phyloP scores from a whole-genome alignment of 1,140 invertebrate species.

The Formica exsecta region DNA sequence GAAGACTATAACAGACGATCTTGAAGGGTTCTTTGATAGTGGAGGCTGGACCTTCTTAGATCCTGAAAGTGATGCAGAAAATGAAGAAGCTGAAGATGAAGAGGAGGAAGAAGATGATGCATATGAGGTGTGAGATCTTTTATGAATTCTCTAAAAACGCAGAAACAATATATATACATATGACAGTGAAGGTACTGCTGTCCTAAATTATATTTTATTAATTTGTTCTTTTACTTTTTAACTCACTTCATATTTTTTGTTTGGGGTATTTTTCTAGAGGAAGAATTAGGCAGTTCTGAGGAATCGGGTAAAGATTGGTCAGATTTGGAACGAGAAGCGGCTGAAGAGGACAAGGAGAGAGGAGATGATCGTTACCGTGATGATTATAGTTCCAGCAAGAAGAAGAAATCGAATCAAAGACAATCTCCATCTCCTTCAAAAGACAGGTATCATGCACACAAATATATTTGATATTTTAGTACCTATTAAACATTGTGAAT shows the following conservation, averaged over 20 bases:
- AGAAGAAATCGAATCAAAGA: constrained; percentile 84
- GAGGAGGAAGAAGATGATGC: constrained; percentile 90
- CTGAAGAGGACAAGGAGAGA: constrained; percentile 94
- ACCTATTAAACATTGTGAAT: constrained; percentile 9
- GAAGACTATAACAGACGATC: constrained; percentile 99
- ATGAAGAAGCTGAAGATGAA: constrained; percentile 90
- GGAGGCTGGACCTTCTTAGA: constrained; percentile 99
- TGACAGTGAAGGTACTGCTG: constrained; percentile 89
- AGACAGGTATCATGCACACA: constrained; percentile 79
- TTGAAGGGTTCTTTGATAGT: constrained; percentile 99
- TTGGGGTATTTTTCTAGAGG: constrained; percentile 71
- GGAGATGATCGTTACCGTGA: constrained; percentile 87
- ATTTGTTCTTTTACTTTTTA: constrained; percentile 8
- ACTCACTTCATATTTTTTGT: constrained; percentile 12
- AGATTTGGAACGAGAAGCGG: constrained; percentile 97
- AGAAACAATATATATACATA: neutral
- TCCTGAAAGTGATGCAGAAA: constrained; percentile 95
- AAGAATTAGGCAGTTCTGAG: constrained; percentile 93
- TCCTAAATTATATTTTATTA: neutral
- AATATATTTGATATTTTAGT: constrained; percentile 19
- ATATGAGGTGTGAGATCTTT: constrained; percentile 84
- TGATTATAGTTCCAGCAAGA: constrained; percentile 86
- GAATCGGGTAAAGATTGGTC: constrained; percentile 99
- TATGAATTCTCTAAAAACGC: constrained; percentile 2
- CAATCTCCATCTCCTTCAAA: constrained; percentile 85